These are phyloP conservation scores for Caenorhabditis brenneri DNA, from an alignment of 1,140 invertebrate species.

Conservation along the genomic window DNA sequence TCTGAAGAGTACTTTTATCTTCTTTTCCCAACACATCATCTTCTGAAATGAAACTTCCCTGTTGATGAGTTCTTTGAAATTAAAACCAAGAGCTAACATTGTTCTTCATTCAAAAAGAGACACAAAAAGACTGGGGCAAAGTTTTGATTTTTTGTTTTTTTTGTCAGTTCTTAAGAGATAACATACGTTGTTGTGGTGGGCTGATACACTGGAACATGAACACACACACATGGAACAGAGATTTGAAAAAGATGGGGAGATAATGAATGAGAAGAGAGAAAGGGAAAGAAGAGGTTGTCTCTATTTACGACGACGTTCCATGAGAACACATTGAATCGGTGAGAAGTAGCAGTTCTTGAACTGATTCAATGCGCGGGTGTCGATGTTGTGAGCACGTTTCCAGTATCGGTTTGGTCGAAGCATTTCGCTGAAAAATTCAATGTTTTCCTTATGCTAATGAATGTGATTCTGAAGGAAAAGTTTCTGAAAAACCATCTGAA, in stretches of 20 bases:
- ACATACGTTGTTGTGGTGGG: not conserved
- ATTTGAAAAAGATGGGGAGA: not conserved
- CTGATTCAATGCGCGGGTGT: conserved; percentile 45
- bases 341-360: conserved; percentile 55
- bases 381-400: conserved; percentile 43
- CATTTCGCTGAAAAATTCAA: conserved; percentile 27
- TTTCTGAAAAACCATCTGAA: too few relatives aligned
- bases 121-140: conserved; percentile 37
- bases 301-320: conserved; percentile 44
- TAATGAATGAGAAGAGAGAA: not conserved
- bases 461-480: too few relatives aligned
- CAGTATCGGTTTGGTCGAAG: conserved; percentile 39
- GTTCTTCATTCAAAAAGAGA: conserved; percentile 37
- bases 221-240: conserved; percentile 3
- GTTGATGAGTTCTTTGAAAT: not conserved
- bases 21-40: too few relatives aligned
- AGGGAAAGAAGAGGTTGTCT: not conserved
- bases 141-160: too few relatives aligned
- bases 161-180: not conserved
- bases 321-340: conserved; percentile 52
- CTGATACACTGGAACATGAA: conserved; percentile 12
- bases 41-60: not conserved
- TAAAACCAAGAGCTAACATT: not conserved
- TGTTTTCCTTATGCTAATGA: too few relatives aligned
- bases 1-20: too few relatives aligned